Base-by-base conservation (phyloP, 30 jellyfish, hydroid and myxozoan genomes). In the Aurelia aurita complex sp. Pacific region DNA sequence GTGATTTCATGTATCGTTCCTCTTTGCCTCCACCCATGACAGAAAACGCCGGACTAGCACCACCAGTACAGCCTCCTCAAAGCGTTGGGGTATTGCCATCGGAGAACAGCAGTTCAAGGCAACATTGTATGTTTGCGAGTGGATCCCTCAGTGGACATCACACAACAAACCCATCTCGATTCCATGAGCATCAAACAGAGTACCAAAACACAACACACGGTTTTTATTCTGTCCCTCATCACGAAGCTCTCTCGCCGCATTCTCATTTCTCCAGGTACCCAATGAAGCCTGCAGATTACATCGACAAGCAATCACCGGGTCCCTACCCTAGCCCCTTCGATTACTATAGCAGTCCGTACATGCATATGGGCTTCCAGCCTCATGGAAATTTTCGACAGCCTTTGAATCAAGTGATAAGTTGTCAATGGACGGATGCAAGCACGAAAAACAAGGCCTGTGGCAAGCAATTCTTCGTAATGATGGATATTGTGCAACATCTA, bases 371-470 rank as follows among this genome's bases (percentile, higher is more conserved):
- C 9, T 89, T 80, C 75, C 97, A 89, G 79, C 96, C 99, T 9
- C 99, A 95, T 62, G 97, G 97, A 51, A 95, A 90, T 71, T 95
- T 95, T 89, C 70, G 99, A 74, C 99, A 95, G 74, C 99, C 99
- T 33, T 67, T 95, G 80, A 95, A 83, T 63, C 99, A 95, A 81
- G 99, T 95, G 19, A 95, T 95, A 40, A 85, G 98, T 62, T 95
- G 99, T 79, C 89, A 88, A 86, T 95, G 99, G 99, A 90, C 94
- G 15, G 99, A 95, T 68, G 92, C 97, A 19, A 79, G 98, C 77
- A 95, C 99, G 71, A 95, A 95, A 73, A 97, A 97, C 42, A 95
- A 95, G 73, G 98, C 99, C 18, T 95, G 99, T 88, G 99, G 99
- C 10, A 95, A 95, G 77, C 99, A 95, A 63, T 95, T 95, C 69